These are phyloP conservation scores for Eulemur rufifrons DNA, from an alignment of 2,113 vertebrate genomes.

Conservation along the genomic window DNA sequence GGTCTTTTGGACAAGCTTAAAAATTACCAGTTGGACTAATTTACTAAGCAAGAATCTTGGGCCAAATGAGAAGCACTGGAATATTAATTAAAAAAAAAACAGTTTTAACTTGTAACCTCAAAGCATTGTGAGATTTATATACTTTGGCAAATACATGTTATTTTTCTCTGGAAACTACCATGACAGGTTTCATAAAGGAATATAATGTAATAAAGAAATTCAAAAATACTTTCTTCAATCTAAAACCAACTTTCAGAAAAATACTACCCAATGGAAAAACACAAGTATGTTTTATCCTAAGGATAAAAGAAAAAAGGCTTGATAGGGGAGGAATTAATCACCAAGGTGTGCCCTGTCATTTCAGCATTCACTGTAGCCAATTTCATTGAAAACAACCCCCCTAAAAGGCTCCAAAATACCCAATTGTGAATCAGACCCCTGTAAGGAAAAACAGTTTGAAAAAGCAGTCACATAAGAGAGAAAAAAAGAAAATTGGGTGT, in stretches of 20 bases:
- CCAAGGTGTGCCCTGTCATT: background rate
- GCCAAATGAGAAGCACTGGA: background rate
- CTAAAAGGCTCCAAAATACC: background rate
- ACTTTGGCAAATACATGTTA: slow-evolving; percentile 40
- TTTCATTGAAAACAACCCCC: background rate
- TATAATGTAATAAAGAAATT: slow-evolving; percentile 30
- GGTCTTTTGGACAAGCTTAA: background rate
- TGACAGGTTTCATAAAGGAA: slow-evolving; percentile 52
- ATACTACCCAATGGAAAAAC: slow-evolving; percentile 44
- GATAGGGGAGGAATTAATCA: background rate
- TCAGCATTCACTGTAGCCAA: slow-evolving; percentile 27
- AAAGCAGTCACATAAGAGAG: slow-evolving; percentile 21
- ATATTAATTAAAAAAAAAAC: background rate
- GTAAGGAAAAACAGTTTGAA: slow-evolving; percentile 39
- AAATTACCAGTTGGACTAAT: background rate
- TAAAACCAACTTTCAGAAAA: slow-evolving; percentile 54
- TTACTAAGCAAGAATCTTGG: background rate
- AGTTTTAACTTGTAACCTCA: slow-evolving; percentile 32
- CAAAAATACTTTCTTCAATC: slow-evolving; percentile 42
- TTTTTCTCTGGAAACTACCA: slow-evolving; percentile 46
- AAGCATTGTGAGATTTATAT: slow-evolving; percentile 38
- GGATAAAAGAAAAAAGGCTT: slow-evolving; percentile 9
- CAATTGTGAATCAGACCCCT: background rate
- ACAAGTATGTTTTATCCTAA: slow-evolving; percentile 14
- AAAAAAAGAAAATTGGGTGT: slow-evolving; percentile 21